phyloP scores from a whole-genome alignment of 1,140 invertebrate species.

The Paracyclopina nana region DNA sequence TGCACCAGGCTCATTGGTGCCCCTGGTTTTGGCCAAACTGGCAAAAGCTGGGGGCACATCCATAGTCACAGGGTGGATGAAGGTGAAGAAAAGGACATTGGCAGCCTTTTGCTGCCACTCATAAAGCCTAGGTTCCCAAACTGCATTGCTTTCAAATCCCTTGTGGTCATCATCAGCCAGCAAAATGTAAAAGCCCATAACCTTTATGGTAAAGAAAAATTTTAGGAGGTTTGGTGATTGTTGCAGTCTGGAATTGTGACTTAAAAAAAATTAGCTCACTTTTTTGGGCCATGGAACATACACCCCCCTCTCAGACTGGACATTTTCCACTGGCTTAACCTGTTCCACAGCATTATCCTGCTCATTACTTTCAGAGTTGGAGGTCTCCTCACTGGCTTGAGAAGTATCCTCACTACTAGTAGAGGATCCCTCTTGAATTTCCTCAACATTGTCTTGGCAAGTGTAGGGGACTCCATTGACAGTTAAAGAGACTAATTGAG shows the following conservation, averaged over 20 bases:
- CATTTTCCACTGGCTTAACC: too few species aligned
- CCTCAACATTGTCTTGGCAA: too few species aligned
- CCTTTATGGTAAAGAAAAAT: neutral
- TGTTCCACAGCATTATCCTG: too few species aligned
- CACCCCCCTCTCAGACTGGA: too few species aligned
- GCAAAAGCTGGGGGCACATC: slow-evolving; percentile 14
- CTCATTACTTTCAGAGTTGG: too few species aligned
- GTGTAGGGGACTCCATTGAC: too few species aligned
- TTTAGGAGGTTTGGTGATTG: neutral
- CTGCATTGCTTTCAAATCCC: slow-evolving; percentile 11
- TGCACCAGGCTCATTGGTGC: slow-evolving; percentile 1
- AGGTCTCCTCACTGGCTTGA: too few species aligned
- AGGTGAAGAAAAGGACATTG: slow-evolving; percentile 17
- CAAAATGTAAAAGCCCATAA: slow-evolving; percentile 13
- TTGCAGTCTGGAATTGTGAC: too few species aligned
- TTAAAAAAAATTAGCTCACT: neutral
- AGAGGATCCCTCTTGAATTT: too few species aligned
- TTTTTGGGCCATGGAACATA: neutral
- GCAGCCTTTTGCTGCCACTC: slow-evolving; percentile 14
- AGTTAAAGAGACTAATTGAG: too few species aligned
- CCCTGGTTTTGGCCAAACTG: slow-evolving; percentile 7
- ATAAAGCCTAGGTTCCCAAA: slow-evolving; percentile 14
- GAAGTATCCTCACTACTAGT: too few species aligned
- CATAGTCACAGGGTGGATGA: slow-evolving; percentile 16
- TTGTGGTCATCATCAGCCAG: slow-evolving; percentile 15